A percentile compares a stretch with the other conserved stretches of the same genome.
phyloP scores from a whole-genome alignment of 2,888 invertebrate species.

The Amiota minor region DNA sequence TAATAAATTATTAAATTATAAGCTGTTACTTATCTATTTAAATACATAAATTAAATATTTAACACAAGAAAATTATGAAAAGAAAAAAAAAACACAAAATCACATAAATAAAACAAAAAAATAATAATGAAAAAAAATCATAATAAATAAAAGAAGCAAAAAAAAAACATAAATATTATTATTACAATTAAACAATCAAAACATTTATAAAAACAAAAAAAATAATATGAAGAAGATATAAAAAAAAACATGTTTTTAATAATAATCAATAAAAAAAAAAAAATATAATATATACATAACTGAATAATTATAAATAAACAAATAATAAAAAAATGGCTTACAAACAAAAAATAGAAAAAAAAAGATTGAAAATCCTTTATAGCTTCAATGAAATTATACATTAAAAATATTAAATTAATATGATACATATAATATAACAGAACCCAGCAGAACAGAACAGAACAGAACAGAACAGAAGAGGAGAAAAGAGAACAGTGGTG shows the following conservation, averaged over 20 bases:
- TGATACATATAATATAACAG: neutral
- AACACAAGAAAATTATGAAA: constrained; percentile 27
- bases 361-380: no score
- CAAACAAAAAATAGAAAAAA: constrained; percentile 2
- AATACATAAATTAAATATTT: constrained; percentile 35
- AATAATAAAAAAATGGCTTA: neutral
- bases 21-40: constrained; percentile 66
- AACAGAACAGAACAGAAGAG: neutral
- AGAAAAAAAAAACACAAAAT: constrained; percentile 8
- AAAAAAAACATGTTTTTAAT: constrained; percentile 20
- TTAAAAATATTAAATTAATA: no score
- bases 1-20: constrained; percentile 29
- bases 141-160: constrained; percentile 28
- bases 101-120: constrained; percentile 29
- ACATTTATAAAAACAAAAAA: constrained; percentile 17
- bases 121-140: constrained; percentile 35
- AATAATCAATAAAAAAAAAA: constrained; percentile 25
- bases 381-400: no score
- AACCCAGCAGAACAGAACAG: constrained; percentile 29
- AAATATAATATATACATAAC: constrained; percentile 33
- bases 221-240: constrained; percentile 29
- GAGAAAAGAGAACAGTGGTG: no score
- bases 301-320: neutral
- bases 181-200: constrained; percentile 37
- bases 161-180: constrained; percentile 22